Evolutionary conservation across 2,113 vertebrate genomes (phyloP).

Genomic region (Solea solea): DNA sequence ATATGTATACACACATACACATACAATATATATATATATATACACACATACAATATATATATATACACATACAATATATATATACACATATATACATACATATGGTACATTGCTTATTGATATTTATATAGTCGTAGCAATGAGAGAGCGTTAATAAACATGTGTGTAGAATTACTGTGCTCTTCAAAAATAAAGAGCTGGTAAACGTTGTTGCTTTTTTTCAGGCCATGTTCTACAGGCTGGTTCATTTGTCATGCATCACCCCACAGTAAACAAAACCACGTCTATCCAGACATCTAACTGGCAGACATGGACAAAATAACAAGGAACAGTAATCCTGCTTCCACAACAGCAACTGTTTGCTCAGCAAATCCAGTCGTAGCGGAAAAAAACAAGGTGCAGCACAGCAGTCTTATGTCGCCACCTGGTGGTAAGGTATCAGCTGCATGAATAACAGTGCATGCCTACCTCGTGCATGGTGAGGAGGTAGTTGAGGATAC

Average conservation of each 20-base stretch:
- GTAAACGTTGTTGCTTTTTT: constrained; percentile 28
- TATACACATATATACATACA: not conserved
- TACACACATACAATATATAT: not conserved
- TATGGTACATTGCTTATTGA: not conserved
- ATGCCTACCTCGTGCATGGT: constrained; percentile 95
- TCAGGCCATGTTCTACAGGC: constrained; percentile 30
- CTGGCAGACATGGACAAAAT: constrained; percentile 45
- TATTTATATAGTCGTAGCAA: constrained; percentile 11
- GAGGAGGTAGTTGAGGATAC: constrained; percentile 96
- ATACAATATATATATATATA: too few species aligned
- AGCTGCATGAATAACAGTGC: not conserved
- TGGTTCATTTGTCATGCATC: constrained; percentile 54
- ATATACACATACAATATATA: too few species aligned
- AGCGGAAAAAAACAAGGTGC: not conserved
- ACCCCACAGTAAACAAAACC: constrained; percentile 57
- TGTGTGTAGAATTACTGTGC: constrained; percentile 2
- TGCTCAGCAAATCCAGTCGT: not conserved
- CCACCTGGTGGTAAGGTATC: constrained; percentile 75
- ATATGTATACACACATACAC: too few species aligned
- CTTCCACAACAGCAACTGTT: constrained; percentile 12
- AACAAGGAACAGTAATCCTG: constrained; percentile 46
- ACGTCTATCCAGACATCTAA: constrained; percentile 44
- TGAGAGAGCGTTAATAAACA: not conserved
- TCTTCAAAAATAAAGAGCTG: constrained; percentile 27
- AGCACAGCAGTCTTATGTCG: constrained; percentile 38